These are phyloP conservation scores for Pedionomus torquatus DNA, from an alignment of 2,113 vertebrate genomes.

Conservation along the genomic window DNA sequence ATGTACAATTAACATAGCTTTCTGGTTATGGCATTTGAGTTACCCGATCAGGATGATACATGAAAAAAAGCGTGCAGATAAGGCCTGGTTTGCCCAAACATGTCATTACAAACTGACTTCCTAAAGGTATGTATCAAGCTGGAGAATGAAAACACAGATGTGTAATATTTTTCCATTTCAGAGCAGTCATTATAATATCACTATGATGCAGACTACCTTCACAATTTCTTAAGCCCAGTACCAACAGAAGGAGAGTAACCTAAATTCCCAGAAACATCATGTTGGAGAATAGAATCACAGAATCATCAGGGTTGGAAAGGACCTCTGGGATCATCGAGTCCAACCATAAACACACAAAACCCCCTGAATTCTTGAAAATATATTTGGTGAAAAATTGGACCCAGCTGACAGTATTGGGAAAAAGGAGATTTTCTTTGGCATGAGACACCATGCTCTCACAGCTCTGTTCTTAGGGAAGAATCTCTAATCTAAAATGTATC, in stretches of 20 bases:
- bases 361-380: neutral
- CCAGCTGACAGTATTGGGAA: neutral
- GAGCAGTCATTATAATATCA: neutral
- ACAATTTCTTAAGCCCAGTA: neutral
- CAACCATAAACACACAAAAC: too few relatives aligned
- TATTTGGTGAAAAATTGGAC: neutral
- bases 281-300: neutral
- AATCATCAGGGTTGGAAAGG: too few relatives aligned
- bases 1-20: conserved; percentile 24
- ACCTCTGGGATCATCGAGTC: too few relatives aligned
- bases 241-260: neutral
- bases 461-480: neutral
- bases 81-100: neutral
- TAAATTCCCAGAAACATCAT: neutral
- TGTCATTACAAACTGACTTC: neutral
- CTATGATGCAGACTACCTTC: neutral
- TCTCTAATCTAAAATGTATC: neutral
- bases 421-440: neutral
- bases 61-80: neutral
- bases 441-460: neutral
- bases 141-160: neutral
- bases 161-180: neutral
- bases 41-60: neutral
- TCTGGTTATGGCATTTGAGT: conserved; percentile 21
- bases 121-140: neutral